Percentiles rank a stretch among this genome's conserved stretches.
Evolutionary conservation across 2,888 invertebrate species (phyloP).

Genomic region (Melinopterus prodromus): DNA sequence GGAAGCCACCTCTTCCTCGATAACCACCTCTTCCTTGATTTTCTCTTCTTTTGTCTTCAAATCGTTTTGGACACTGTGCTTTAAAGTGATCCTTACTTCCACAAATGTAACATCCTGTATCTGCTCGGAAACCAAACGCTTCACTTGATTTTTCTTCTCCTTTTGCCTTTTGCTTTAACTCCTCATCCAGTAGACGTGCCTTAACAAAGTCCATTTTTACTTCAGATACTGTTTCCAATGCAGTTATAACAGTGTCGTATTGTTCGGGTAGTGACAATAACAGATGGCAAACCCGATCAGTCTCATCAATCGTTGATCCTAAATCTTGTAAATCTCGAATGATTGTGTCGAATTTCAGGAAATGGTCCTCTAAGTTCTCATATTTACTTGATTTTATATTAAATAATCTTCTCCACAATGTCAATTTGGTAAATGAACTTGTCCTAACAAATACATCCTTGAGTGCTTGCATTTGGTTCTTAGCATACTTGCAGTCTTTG

Average conservation of each 20-base stretch:
- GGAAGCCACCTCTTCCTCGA: too few species aligned
- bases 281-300: constrained; percentile 17
- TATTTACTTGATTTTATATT: constrained; percentile 18
- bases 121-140: constrained; percentile 7
- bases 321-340: constrained; percentile 29
- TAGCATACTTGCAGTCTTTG: constrained; percentile 38
- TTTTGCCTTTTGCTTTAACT: constrained; percentile 5
- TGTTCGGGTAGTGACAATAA: constrained; percentile 36
- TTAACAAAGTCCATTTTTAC: constrained; percentile 38
- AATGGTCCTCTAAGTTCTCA: too few species aligned
- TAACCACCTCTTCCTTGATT: too few species aligned
- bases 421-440: constrained; percentile 38
- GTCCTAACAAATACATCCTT: constrained; percentile 37
- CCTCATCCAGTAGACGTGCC: constrained; percentile 20
- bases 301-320: constrained; percentile 23
- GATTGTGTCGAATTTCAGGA: constrained; percentile 38
- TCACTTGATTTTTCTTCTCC: background rate
- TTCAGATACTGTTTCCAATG: constrained; percentile 41
- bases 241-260: constrained; percentile 45
- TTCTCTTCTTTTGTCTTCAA: background rate
- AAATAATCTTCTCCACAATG: constrained; percentile 33
- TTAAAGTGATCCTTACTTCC: background rate
- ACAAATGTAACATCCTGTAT: constrained; percentile 17
- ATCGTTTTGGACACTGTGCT: constrained; percentile 18
- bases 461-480: constrained; percentile 33